Evolutionary conservation across 2,888 invertebrate genomes (phyloP), one percentile per base, ranked within the genome.

Genomic region (Stomorhina lunata): DNA sequence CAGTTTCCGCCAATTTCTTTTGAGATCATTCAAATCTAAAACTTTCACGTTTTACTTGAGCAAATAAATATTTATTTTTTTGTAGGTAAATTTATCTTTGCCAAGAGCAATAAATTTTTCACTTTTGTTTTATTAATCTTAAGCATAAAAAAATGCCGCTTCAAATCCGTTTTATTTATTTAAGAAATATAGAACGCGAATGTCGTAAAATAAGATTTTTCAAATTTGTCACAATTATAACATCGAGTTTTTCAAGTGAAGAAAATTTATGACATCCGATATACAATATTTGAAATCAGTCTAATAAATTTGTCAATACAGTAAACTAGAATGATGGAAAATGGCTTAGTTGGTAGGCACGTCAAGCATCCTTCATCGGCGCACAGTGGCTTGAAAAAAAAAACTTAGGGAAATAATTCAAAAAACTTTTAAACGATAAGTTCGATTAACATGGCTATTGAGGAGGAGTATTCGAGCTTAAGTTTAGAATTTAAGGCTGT

Each of bases 1-100:
- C 61, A 34, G 17, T 72, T 72, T 81, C 81, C 77, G 77, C 61
- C 72, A 34, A 81, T 76, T 71, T 61, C 25, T 32, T n/a, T 17
- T 37, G 17, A 59, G n/a, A 34, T 50, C 12, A 53, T 43, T 53
- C 40, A 59, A 22, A 68, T 9, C 43, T 12, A 69, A 55, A 34
- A 20, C 34, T 72, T 9, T 20, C 34, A 55, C 32, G 17, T 17
- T 15, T n/a, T n/a, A n/a, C n/a, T n/a, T n/a, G n/a, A n/a, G n/a
- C n/a, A n/a, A n/a, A n/a, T n/a, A n/a, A n/a, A n/a, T n/a, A n/a
- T n/a, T n/a, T 55, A 43, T 17, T 6, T 68, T 40, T 69, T 27
- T 43, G 32, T 45, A 71, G 32, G 37, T 48, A 71, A 65, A 68
- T 71, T 78, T 37, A 53, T 69, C 15, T 53, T 34, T 55, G n/a